phyloP scores from a whole-genome alignment of 1,140 invertebrate genomes.

The Drosophila triauraria region DNA sequence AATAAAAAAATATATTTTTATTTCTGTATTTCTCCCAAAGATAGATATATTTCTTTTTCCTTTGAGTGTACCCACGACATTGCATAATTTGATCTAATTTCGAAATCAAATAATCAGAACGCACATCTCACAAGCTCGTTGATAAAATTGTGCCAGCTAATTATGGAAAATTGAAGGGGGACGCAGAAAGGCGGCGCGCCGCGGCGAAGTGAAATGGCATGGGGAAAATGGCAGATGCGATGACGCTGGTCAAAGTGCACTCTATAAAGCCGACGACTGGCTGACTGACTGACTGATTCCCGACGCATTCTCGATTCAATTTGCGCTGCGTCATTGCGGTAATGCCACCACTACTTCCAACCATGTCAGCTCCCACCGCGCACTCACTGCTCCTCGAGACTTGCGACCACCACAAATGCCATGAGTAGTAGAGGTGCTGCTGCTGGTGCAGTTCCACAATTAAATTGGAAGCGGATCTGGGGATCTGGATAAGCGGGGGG shows the following conservation, averaged over 20 bases:
- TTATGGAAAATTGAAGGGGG: conserved; percentile 48
- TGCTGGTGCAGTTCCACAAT: conserved; percentile 52
- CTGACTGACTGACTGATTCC: conserved; percentile 15
- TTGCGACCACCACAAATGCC: conserved; percentile 45
- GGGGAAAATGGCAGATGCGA: conserved; percentile 3
- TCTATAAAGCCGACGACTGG: conserved; percentile 4
- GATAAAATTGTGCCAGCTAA: conserved; percentile 66
- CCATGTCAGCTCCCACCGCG: conserved; percentile 5
- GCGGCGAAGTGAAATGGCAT: conserved; percentile 3
- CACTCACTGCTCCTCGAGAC: conserved; percentile 18
- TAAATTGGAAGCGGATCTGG: conserved; percentile 52
- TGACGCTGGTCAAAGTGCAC: conserved; percentile 43
- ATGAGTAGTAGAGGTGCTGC: conserved; percentile 45
- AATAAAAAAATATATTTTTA: too few species aligned
- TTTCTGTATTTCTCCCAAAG: neutral
- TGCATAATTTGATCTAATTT: conserved; percentile 75
- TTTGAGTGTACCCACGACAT: conserved; percentile 1
- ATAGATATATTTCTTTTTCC: neutral
- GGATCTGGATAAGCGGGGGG: conserved; percentile 1
- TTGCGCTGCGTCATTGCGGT: conserved; percentile 76
- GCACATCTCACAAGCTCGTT: conserved; percentile 29
- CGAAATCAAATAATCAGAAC: conserved; percentile 58
- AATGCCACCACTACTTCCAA: conserved; percentile 23
- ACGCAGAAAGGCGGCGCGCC: neutral
- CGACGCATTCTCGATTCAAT: conserved; percentile 46